Conservation (phyloP, 2,888 invertebrate genomes). For the Nipponacmea schrenckii region DNA sequence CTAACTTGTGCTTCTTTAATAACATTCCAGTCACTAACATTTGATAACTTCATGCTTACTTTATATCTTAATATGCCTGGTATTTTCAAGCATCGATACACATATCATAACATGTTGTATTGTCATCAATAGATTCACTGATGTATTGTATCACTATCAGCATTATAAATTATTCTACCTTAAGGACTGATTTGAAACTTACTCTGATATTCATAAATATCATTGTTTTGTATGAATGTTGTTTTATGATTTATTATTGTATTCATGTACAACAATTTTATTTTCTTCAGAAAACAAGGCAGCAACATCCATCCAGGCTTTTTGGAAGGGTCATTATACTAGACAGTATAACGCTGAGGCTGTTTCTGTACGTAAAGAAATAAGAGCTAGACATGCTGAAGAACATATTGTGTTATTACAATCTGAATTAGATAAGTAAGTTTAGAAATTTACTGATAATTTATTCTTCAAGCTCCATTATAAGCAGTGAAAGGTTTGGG, state of each 20-base stretch:
- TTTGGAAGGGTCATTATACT: slow-evolving; percentile 62
- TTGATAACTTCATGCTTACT: too few species aligned
- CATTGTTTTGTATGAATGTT: neutral
- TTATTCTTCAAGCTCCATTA: too few species aligned
- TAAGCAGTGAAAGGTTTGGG: too few species aligned
- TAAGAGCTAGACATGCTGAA: slow-evolving; percentile 59
- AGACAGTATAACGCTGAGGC: slow-evolving; percentile 53
- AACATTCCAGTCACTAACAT: too few species aligned
- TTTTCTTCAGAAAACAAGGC: slow-evolving; percentile 49
- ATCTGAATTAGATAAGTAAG: slow-evolving; percentile 55
- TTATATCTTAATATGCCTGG: too few species aligned
- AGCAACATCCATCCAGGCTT: slow-evolving; percentile 58
- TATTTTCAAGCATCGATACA: too few species aligned
- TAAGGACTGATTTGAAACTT: neutral
- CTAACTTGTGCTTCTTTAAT: too few species aligned
- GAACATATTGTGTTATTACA: slow-evolving; percentile 59
- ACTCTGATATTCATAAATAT: neutral
- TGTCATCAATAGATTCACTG: too few species aligned
- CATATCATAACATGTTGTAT: too few species aligned
- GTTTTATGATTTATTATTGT: neutral
- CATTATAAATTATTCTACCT: too few species aligned
- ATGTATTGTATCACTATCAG: too few species aligned
- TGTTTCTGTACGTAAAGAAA: slow-evolving; percentile 56
- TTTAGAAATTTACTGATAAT: too few species aligned
- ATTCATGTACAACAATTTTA: neutral